A percentile compares a stretch with the other conserved stretches of the same genome.
These are phyloP conservation scores for Phoxinus dragarum DNA, from an alignment of 2,797 vertebrate genomes.

Conservation along the genomic window DNA sequence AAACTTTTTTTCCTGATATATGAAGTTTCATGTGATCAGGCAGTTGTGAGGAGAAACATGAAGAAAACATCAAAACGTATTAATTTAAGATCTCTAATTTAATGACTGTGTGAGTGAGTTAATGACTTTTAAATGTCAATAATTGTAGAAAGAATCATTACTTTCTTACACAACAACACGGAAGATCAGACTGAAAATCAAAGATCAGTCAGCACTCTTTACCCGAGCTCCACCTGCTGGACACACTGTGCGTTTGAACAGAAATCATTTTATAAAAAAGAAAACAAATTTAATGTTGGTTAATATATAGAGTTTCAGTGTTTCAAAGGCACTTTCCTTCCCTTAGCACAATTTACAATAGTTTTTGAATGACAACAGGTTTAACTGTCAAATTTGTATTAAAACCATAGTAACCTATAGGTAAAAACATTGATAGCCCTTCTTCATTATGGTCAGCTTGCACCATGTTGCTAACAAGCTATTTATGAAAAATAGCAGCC, in stretches of 20 bases:
- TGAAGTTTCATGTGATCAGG: neutral
- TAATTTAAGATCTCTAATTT: neutral
- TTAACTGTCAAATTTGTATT: neutral
- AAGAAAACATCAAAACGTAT: neutral
- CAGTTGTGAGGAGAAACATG: neutral
- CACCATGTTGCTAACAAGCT: neutral
- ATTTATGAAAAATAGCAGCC: neutral
- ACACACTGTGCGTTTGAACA: neutral
- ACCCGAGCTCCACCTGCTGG: conserved; percentile 45
- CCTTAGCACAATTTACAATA: neutral
- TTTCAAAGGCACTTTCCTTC: neutral
- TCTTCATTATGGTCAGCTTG: neutral
- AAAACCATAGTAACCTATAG: neutral
- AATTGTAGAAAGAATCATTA: neutral
- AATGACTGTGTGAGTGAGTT: neutral
- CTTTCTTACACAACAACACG: neutral
- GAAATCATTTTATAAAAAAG: neutral
- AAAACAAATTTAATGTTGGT: neutral
- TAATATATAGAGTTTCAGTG: neutral
- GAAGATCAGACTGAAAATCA: neutral
- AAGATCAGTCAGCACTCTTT: conserved; percentile 9
- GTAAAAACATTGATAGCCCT: neutral
- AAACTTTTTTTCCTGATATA: neutral
- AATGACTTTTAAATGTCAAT: neutral
- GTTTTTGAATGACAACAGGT: neutral